Conservation (phyloP, 2,797 vertebrate genomes). For the Silurus aristotelis region DNA sequence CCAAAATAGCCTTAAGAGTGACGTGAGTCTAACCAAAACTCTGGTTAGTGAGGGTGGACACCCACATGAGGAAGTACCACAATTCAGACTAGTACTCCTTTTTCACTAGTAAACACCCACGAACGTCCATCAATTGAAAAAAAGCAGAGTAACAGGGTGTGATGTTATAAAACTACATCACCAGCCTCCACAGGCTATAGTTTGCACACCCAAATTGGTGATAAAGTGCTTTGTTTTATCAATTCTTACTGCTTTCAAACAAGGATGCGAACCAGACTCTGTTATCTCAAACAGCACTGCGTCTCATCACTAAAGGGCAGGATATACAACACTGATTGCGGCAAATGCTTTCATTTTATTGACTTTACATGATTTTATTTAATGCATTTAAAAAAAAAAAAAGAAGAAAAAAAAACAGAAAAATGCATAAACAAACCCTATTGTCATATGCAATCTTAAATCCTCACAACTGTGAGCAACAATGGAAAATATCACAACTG, state of each 20-base stretch:
- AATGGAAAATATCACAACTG: no score
- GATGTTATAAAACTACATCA: conserved; percentile 24
- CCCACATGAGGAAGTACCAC: conserved; percentile 65
- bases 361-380: conserved; percentile 10
- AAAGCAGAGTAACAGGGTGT: neutral
- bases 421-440: neutral
- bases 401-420: neutral
- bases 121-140: neutral
- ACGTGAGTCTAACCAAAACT: conserved; percentile 56
- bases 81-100: conserved; percentile 49
- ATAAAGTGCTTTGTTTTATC: neutral
- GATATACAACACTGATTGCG: conserved; percentile 45
- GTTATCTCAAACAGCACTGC: conserved; percentile 34
- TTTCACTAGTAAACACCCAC: conserved; percentile 32
- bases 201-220: neutral
- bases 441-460: neutral
- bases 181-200: neutral
- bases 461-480: neutral
- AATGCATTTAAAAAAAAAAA: neutral
- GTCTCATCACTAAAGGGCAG: conserved; percentile 35
- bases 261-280: conserved; percentile 16
- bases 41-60: conserved; percentile 50
- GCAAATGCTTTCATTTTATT: conserved; percentile 27
- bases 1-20: conserved; percentile 66
- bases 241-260: conserved; percentile 11